Conservation (phyloP, 2,888 invertebrate genomes). For the Gnatocerus cornutus region DNA sequence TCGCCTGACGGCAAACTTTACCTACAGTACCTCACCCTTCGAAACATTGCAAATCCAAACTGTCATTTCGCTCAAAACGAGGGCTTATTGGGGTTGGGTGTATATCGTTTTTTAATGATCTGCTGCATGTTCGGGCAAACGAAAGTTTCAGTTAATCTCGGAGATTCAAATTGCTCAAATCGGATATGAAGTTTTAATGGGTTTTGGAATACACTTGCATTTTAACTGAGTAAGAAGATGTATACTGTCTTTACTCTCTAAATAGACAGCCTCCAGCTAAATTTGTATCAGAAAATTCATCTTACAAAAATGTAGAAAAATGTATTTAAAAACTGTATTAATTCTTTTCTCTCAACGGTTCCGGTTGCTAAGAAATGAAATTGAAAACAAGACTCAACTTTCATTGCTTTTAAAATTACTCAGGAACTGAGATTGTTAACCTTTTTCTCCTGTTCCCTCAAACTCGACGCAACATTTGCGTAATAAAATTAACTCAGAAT, state of each 20-base stretch:
- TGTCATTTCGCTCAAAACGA: constrained; percentile 30
- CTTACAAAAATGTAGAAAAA: constrained; percentile 8
- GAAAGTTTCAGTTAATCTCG: constrained; percentile 29
- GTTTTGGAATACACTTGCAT: constrained; percentile 30
- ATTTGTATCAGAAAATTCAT: constrained; percentile 16
- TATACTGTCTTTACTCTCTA: constrained; percentile 6
- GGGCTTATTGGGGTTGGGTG: constrained; percentile 32
- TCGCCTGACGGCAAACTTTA: constrained; percentile 45
- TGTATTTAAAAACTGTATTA: constrained; percentile 18
- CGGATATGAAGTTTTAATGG: constrained; percentile 39
- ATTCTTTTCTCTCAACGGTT: constrained; percentile 9
- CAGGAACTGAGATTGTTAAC: no score
- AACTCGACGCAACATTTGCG: no score
- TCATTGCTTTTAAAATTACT: no score
- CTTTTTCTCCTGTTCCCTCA: no score
- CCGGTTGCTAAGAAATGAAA: not conserved
- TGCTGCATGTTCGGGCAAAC: constrained; percentile 22
- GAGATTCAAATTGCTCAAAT: constrained; percentile 30
- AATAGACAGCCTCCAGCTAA: constrained; percentile 7
- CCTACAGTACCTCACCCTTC: constrained; percentile 23
- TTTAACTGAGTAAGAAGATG: constrained; percentile 17
- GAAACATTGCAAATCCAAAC: constrained; percentile 43
- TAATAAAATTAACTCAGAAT: no score
- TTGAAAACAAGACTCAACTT: not conserved
- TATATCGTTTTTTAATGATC: constrained; percentile 46